These are phyloP conservation scores for Clarias fuscus DNA, from an alignment of 2,797 vertebrate species.

Conservation along the genomic window DNA sequence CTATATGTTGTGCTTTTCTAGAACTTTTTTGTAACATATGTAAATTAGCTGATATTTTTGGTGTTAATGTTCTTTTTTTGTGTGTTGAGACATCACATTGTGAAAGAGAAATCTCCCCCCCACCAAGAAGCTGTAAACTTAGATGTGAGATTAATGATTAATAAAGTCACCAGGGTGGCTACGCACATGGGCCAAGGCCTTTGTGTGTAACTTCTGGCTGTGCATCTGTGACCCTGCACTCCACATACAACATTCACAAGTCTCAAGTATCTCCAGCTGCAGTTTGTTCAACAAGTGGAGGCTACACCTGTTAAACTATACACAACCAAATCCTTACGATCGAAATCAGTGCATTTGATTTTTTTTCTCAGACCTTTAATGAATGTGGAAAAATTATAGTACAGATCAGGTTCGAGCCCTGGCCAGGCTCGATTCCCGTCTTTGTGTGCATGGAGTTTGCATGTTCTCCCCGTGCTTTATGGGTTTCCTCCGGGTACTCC, in stretches of 20 bases:
- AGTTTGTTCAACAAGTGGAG: slow-evolving; percentile 27
- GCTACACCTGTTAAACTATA: slow-evolving; percentile 46
- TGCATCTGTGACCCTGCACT: slow-evolving; percentile 46
- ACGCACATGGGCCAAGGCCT: slow-evolving; percentile 15
- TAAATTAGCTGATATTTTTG: neutral
- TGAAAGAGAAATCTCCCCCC: neutral
- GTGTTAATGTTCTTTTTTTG: neutral
- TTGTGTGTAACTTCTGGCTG: slow-evolving; percentile 30
- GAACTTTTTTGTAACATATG: neutral
- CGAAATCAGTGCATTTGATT: neutral
- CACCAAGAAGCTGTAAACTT: slow-evolving; percentile 28
- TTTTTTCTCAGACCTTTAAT: neutral
- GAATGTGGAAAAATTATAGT: neutral
- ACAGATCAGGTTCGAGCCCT: no score
- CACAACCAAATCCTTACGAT: neutral
- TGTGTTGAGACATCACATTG: neutral
- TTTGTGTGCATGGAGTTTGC: no score
- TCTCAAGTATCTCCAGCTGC: slow-evolving; percentile 49
- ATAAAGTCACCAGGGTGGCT: slow-evolving; percentile 26
- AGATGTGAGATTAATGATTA: slow-evolving; percentile 50
- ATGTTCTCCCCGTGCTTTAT: no score
- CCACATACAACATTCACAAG: slow-evolving; percentile 32
- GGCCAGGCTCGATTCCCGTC: no score
- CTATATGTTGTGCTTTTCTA: neutral
- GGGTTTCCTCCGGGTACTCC: no score